phyloP scores from a whole-genome alignment of 37 sponge, comb jelly and placozoan genomes.

The Agelas oroides region DNA sequence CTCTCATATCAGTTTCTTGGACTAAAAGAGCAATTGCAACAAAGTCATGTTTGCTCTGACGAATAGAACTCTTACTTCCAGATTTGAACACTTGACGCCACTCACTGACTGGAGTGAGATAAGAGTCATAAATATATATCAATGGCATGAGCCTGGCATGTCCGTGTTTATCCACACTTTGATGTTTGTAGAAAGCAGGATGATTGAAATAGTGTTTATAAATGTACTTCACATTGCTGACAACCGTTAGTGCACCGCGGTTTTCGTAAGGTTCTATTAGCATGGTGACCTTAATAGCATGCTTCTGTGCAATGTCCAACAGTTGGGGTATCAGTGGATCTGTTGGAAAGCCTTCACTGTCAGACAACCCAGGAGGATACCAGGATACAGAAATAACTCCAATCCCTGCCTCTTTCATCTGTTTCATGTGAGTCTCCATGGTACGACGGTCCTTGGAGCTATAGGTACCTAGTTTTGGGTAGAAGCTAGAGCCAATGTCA shows the following conservation, averaged over 20 bases:
- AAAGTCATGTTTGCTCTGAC: slow-evolving; percentile 69
- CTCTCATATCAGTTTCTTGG: slow-evolving; percentile 24
- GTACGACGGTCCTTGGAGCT: slow-evolving; percentile 72
- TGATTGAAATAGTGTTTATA: slow-evolving; percentile 60
- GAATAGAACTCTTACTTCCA: slow-evolving; percentile 41
- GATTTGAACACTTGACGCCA: slow-evolving; percentile 71
- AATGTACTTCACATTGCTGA: slow-evolving; percentile 76
- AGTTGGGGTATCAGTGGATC: slow-evolving; percentile 67
- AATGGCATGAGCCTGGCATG: slow-evolving; percentile 43
- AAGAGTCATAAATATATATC: slow-evolving; percentile 88
- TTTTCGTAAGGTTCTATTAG: slow-evolving; percentile 87
- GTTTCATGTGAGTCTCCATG: slow-evolving; percentile 79
- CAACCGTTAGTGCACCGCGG: slow-evolving; percentile 50
- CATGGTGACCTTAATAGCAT: slow-evolving; percentile 72
- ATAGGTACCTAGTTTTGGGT: slow-evolving; percentile 85
- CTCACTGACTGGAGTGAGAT: slow-evolving; percentile 49
- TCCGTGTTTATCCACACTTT: not conserved
- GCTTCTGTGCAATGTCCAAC: slow-evolving; percentile 63
- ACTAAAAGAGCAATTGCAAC: slow-evolving; percentile 70
- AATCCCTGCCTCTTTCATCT: slow-evolving; percentile 63
- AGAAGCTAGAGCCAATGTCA: slow-evolving; percentile 89
- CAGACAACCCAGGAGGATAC: slow-evolving; percentile 74
- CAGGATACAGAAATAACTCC: slow-evolving; percentile 86
- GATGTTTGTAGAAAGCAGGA: slow-evolving; percentile 72
- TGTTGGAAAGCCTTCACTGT: slow-evolving; percentile 71